Conservation (phyloP, 2,888 invertebrate species). For the Drosophila neutralis region DNA sequence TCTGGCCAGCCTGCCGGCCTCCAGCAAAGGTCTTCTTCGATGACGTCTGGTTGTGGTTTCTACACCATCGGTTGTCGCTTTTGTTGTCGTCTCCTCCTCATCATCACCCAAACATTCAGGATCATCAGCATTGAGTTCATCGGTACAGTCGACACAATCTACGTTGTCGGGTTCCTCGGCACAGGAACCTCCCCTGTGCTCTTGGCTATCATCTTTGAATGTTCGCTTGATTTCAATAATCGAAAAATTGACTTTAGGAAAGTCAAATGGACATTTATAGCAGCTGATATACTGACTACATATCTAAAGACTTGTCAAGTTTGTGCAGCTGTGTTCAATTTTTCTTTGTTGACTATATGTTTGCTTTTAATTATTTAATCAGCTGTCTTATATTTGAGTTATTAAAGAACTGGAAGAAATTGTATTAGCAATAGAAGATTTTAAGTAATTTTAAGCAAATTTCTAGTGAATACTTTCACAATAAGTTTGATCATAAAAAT, state of each 20-base stretch:
- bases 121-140: slow-evolving; percentile 3
- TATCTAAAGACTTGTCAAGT: background rate
- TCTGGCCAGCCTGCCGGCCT: background rate
- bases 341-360: background rate
- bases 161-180: slow-evolving; percentile 19
- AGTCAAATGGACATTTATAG: slow-evolving; percentile 12
- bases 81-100: background rate
- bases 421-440: too few species aligned
- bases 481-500: background rate
- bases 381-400: slow-evolving; percentile 12
- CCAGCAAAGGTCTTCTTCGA: slow-evolving; percentile 2
- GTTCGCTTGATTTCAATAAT: background rate
- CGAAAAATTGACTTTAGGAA: background rate
- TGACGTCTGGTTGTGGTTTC: background rate
- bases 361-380: slow-evolving; percentile 20
- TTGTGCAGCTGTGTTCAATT: slow-evolving; percentile 30
- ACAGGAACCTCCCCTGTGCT: slow-evolving; percentile 12
- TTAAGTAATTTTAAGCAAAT: background rate
- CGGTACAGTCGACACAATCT: slow-evolving; percentile 30
- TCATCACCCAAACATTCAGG: slow-evolving; percentile 21
- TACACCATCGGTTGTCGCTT: background rate
- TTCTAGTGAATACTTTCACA: background rate
- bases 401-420: background rate
- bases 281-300: too few species aligned
- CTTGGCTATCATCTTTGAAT: slow-evolving; percentile 9